Evolutionary conservation across 2,888 invertebrate genomes (phyloP).

Genomic region (Orchesellides sinensis): DNA sequence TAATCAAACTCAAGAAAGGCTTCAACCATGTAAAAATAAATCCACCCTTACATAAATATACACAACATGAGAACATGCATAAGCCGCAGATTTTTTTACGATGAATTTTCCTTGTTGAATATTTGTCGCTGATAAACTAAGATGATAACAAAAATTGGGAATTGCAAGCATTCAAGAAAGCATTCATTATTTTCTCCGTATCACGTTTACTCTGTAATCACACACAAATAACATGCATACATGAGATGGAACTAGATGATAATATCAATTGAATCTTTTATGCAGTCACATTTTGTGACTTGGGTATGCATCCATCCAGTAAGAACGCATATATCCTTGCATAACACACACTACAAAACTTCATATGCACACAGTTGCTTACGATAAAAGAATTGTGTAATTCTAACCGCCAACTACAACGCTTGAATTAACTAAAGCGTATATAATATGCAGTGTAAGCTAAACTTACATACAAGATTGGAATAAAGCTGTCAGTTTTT

Average conservation of each 20-base stretch:
- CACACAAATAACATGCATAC: background rate
- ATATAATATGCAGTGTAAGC: background rate
- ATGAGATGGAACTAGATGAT: conserved; percentile 1
- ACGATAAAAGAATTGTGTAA: conserved; percentile 7
- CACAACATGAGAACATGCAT: conserved; percentile 5
- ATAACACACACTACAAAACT: conserved; percentile 9
- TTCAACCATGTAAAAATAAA: background rate
- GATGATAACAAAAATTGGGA: conserved; percentile 49
- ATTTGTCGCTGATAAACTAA: conserved; percentile 38
- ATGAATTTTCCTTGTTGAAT: conserved; percentile 33
- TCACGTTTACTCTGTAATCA: background rate
- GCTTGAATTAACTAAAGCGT: background rate
- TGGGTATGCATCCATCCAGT: background rate
- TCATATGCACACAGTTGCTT: background rate
- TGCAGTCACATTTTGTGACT: conserved; percentile 21
- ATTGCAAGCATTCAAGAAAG: conserved; percentile 53
- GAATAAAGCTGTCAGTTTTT: conserved; percentile 57
- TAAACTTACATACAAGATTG: conserved; percentile 18
- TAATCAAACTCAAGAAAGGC: too few species aligned
- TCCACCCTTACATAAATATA: background rate
- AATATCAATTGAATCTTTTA: conserved; percentile 46
- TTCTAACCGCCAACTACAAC: conserved; percentile 3
- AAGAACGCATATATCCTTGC: background rate
- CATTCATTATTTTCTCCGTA: conserved; percentile 46
- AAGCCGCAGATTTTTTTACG: conserved; percentile 11